Base-by-base conservation (phyloP, 2,113 vertebrate species). In the Peromyscus leucopus region DNA sequence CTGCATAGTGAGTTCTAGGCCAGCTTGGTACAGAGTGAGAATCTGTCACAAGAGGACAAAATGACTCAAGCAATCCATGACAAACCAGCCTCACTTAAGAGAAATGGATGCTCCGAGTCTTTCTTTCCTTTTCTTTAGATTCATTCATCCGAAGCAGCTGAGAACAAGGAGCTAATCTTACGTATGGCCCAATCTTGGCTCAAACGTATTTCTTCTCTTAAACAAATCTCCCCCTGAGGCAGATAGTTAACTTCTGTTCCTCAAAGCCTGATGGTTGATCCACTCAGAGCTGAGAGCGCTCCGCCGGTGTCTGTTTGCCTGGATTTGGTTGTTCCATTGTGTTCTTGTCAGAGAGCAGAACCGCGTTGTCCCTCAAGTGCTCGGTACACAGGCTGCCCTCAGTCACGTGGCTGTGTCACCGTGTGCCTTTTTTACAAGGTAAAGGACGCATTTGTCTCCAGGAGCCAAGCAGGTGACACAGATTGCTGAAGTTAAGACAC, bases 121-220 rank as follows among this genome's bases (percentile, higher is more conserved):
- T 28, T 24, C 31, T 61, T 59, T 51, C 57, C 72, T 79, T 91
- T 61, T 39, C n/a, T 61, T 28, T 84, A 24, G 24, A 63, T 8
- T 84, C 82, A 42, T 39, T 39, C 82, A 28, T 42, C n/a, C 83
- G 33, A 95, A 59, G 33, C 2, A 65, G 48, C 2, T 0, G 9
- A 1, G 36, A 42, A 42, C 61, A 72, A 67, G 65, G 63, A 65
- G 71, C 39, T 80, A 24, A 74, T 85, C 80, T 86, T 86, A 80
- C 0, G 1, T 36, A 63, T 19, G 15, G 31, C 33, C 65, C 42
- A 86, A 31, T 31, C 82, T 72, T 83, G 55, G 51, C 86, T 94
- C 82, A 85, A 85, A 94, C 76, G 79, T 16, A 19, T 55, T 71
- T 55, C 65, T 90, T 48, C 48, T 89, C 91, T 91, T 67, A 91